Evolutionary conservation across 1,140 invertebrate species (phyloP).

Genomic region (Diplogasteroides magnus): DNA sequence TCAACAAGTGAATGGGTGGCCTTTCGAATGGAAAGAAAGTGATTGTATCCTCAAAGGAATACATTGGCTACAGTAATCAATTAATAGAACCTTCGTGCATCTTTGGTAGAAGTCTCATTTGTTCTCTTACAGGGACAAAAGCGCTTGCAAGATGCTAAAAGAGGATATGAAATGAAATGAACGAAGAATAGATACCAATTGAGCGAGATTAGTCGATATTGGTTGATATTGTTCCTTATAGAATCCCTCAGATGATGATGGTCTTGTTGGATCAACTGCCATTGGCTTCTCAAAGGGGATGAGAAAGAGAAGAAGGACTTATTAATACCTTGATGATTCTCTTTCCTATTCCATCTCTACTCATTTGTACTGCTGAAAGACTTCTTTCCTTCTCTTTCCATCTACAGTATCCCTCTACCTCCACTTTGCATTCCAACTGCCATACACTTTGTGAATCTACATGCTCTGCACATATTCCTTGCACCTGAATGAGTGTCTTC

Average conservation of each 20-base stretch:
- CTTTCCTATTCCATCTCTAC: conserved; percentile 2
- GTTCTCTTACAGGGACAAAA: background rate
- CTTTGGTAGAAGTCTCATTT: conserved; percentile 7
- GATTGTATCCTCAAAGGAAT: conserved; percentile 7
- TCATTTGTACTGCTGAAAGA: conserved; percentile 13
- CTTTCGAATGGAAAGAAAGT: conserved; percentile 15
- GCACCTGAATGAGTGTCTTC: conserved; percentile 3
- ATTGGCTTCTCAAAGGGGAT: too few relatives aligned
- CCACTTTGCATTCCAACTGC: conserved; percentile 13
- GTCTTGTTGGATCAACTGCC: background rate
- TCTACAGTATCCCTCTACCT: too few relatives aligned
- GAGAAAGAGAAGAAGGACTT: too few relatives aligned
- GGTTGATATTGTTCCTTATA: too few relatives aligned
- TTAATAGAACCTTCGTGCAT: conserved; percentile 12
- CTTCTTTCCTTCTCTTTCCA: too few relatives aligned
- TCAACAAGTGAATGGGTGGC: conserved; percentile 16
- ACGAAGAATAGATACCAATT: background rate
- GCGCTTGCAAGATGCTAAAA: background rate
- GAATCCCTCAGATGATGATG: background rate
- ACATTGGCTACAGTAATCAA: background rate
- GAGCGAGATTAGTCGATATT: background rate
- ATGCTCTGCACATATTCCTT: conserved; percentile 13
- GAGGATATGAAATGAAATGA: background rate
- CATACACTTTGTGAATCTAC: conserved; percentile 15
- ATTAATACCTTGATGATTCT: too few relatives aligned